These are phyloP conservation scores for Drosophila rellima DNA, from an alignment of 2,888 invertebrate genomes.

Conservation along the genomic window DNA sequence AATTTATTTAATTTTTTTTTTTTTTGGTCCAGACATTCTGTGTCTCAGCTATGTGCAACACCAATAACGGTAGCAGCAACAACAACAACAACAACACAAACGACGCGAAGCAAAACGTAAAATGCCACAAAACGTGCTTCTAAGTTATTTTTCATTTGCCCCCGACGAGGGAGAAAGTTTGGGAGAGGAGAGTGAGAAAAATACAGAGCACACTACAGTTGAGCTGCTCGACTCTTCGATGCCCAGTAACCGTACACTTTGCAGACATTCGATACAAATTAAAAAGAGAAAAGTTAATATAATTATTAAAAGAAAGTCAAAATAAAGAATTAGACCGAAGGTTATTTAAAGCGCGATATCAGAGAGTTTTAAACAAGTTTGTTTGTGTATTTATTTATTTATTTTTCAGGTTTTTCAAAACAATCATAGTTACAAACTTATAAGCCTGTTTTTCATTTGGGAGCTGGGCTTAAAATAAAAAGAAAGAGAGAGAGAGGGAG, in stretches of 20 bases:
- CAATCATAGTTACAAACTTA: no score
- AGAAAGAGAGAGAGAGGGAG: not conserved
- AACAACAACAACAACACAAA: slow-evolving; percentile 19
- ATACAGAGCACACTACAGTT: not conserved
- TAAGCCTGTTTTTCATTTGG: no score
- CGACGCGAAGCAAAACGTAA: slow-evolving; percentile 46
- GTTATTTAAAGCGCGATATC: no score
- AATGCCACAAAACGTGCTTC: slow-evolving; percentile 82
- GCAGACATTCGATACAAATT: no score
- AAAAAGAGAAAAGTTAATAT: no score
- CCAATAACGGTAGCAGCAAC: slow-evolving; percentile 47
- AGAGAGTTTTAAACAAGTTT: no score
- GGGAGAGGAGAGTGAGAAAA: not conserved
- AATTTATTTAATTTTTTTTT: slow-evolving; percentile 5
- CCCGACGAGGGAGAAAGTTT: slow-evolving; percentile 11
- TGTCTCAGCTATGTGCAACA: slow-evolving; percentile 45
- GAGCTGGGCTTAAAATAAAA: not conserved
- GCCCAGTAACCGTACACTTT: no score
- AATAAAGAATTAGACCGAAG: no score
- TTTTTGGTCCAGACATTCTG: slow-evolving; percentile 18
- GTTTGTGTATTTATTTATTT: no score
- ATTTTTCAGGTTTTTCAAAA: no score
- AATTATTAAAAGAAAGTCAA: no score
- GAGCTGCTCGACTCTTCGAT: no score
- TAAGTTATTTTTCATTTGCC: slow-evolving; percentile 81